These are phyloP conservation scores for Copsychus sechellarum DNA, from an alignment of 2,113 vertebrate species.

Conservation along the genomic window DNA sequence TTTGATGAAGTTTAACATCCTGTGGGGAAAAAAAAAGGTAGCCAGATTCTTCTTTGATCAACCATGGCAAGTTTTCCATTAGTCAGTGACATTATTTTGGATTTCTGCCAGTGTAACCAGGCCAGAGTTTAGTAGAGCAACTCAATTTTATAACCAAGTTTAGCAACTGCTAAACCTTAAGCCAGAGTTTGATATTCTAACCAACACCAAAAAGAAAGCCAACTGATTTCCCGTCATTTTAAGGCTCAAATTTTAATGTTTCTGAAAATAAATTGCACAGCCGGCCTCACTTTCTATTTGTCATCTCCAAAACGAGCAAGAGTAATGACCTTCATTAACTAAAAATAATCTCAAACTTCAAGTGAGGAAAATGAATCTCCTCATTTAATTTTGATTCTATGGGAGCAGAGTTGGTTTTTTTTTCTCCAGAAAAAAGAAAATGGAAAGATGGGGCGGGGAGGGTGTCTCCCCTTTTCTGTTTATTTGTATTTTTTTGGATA, in stretches of 20 bases:
- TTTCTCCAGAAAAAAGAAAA: not conserved
- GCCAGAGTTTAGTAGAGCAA: not conserved
- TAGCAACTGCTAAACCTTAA: slow-evolving; percentile 10
- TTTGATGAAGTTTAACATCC: slow-evolving; percentile 5
- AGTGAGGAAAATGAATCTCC: slow-evolving; percentile 13
- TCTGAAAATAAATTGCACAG: slow-evolving; percentile 30
- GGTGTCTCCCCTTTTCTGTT: not conserved
- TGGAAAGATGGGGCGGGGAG: fast-evolving
- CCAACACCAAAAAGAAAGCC: not conserved
- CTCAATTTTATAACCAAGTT: not conserved
- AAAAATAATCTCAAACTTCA: slow-evolving; percentile 23
- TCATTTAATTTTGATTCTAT: not conserved
- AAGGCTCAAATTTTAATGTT: not conserved
- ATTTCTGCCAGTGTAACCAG: not conserved
- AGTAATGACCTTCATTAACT: slow-evolving; percentile 44
- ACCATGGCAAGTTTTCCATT: not conserved
- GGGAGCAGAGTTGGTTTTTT: not conserved
- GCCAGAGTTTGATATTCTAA: not conserved
- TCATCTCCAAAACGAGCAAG: slow-evolving; percentile 6
- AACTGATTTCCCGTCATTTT: not conserved
- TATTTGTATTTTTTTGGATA: not conserved
- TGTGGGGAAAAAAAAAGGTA: not conserved
- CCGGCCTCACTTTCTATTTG: not conserved
- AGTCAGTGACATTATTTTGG: not conserved
- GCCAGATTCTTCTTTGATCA: not conserved